Conservation (phyloP, 2,888 invertebrate genomes). For the Drosophila borealis region DNA sequence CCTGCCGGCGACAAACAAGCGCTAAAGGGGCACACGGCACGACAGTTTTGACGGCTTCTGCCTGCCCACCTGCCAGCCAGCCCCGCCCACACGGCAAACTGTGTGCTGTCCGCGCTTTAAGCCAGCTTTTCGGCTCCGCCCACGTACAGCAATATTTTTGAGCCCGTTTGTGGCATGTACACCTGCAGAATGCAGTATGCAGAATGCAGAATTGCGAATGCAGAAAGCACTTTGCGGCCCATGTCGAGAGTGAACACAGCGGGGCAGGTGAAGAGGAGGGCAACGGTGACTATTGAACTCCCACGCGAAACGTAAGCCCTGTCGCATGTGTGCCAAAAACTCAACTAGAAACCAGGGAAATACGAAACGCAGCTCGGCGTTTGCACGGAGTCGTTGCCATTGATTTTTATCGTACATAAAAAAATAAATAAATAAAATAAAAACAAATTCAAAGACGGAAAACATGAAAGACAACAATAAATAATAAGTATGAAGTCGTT, state of each 20-base stretch:
- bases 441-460: conserved; percentile 7
- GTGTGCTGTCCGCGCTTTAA: conserved; percentile 59
- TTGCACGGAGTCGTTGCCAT: conserved; percentile 57
- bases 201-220: conserved; percentile 4
- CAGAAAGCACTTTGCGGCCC: conserved; percentile 56
- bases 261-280: not conserved
- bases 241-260: conserved; percentile 35
- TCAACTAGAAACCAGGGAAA: conserved; percentile 6
- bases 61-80: conserved; percentile 5
- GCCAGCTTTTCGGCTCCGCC: conserved; percentile 50
- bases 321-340: conserved; percentile 55
- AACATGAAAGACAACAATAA: conserved; percentile 48
- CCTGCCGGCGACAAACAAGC: conserved; percentile 67
- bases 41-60: conserved; percentile 65
- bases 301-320: conserved; percentile 35
- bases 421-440: conserved; percentile 9
- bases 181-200: conserved; percentile 57
- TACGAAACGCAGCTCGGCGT: conserved; percentile 26
- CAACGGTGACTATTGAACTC: conserved; percentile 39
- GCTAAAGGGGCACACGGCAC: conserved; percentile 43
- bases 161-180: conserved; percentile 40
- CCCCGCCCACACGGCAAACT: conserved; percentile 32
- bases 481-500: conserved; percentile 25
- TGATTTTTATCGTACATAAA: conserved; percentile 66
- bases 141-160: conserved; percentile 34